These are phyloP conservation scores for Bombylius discolor DNA, from an alignment of 2,888 invertebrate species.

Conservation along the genomic window DNA sequence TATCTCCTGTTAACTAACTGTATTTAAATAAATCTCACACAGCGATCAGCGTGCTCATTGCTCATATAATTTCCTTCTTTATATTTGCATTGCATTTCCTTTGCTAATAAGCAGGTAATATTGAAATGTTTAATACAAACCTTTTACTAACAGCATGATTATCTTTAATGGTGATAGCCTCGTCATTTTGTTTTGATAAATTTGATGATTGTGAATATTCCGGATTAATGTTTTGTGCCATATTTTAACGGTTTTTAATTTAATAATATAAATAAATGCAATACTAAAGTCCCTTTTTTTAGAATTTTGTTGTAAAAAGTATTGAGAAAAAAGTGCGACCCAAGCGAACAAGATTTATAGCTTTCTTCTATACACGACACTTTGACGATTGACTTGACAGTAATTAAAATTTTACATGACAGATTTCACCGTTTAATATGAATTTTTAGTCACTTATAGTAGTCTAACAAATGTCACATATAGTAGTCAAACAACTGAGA, in stretches of 20 bases:
- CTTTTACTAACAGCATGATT: slow-evolving; percentile 85
- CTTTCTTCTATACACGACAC: neutral
- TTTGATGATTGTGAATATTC: slow-evolving; percentile 59
- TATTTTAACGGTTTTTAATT: slow-evolving; percentile 23
- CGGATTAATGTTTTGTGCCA: slow-evolving; percentile 84
- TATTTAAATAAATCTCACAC: too few relatives aligned
- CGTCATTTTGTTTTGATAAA: slow-evolving; percentile 65
- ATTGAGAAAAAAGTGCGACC: neutral
- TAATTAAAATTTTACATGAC: neutral
- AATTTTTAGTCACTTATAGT: too few relatives aligned
- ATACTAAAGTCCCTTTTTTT: neutral
- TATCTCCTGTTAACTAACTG: neutral
- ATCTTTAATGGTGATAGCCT: slow-evolving; percentile 61
- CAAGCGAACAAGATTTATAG: neutral
- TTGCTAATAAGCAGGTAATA: neutral
- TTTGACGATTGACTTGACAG: too few relatives aligned
- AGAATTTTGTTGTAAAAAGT: neutral
- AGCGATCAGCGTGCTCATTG: too few relatives aligned
- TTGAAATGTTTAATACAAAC: slow-evolving; percentile 39
- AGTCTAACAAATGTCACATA: too few relatives aligned
- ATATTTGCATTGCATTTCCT: too few relatives aligned
- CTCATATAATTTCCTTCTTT: too few relatives aligned
- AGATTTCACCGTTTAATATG: neutral
- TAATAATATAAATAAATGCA: neutral
- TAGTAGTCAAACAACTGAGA: too few relatives aligned